Evolutionary conservation across 2,797 vertebrate genomes (phyloP), one percentile per base, ranked within the genome.

Genomic region (Mallotus villosus): DNA sequence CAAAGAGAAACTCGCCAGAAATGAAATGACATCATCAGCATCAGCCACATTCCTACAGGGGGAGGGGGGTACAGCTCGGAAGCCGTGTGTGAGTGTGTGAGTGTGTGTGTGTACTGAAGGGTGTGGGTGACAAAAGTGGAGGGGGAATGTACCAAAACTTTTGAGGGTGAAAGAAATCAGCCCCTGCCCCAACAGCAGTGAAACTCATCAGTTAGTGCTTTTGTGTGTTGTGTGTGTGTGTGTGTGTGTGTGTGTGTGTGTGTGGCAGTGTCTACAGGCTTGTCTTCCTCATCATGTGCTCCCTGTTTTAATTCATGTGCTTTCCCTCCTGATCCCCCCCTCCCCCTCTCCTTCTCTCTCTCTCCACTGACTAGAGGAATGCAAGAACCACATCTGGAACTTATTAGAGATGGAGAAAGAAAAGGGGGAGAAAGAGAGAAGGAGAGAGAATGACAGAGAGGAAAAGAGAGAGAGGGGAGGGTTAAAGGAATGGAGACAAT

Each of bases 341-440:
- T 73, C 82, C 65, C 79, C 73, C 74, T 59, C 78, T 12, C 22
- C 65, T n/a, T n/a, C 27, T n/a, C 76, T 46, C 82, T 80, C 88
- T 83, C 89, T 90, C 85, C 87, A 76, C 89, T 88, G 90, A 92
- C 90, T 90, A 88, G 84, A 93, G 92, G 93, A 94, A 94, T 94
- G 92, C 83, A 84, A 89, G 88, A 92, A 87, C 86, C 93, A 93
- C 93, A 94, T 94, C 92, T 93, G 93, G 92, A 94, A 92, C 88
- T 91, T 92, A 93, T 94, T 93, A 94, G 84, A 89, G 83, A 88
- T 77, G 85, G 64, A 8, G 84, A 71, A 73, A 79, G 81, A 82
- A 78, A 82, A 84, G 85, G 81, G 79, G 80, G 82, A 84, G 77
- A 84, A 85, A 84, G 83, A 85, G 88, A 86, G 84, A 74, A 77